Evolutionary conservation across 2,113 vertebrate species (phyloP), one percentile per base, ranked within the genome.

Genomic region (Ailurus styani): DNA sequence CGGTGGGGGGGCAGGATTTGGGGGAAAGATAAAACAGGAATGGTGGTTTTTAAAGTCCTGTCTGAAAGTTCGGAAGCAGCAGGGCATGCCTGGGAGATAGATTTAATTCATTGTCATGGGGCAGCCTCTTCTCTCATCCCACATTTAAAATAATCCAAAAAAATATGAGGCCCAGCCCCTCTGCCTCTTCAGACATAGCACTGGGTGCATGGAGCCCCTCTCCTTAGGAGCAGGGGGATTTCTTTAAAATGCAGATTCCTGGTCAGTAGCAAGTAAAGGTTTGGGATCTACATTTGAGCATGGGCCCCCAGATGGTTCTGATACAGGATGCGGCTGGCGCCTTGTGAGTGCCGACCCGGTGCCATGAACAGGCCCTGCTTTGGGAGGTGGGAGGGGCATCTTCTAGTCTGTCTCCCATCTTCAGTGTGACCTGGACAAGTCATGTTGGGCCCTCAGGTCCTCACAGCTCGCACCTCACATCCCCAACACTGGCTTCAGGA

Each of bases 281-380:
- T 37, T 47, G 29, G 64, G 72, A n/a, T 15, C 31, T 31, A 0
- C 10, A 29, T 54, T 40, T 37, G 68, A 13, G 23, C 37, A 21
- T 2, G 1, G 7, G 31, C 4, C 13, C 10, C 50, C 37, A 20
- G 50, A 11, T 14, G 21, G 42, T 27, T 27, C 40, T 47, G 20
- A 40, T 9, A 29, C 0, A n/a, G 25, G 31, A 29, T 6, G 40
- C 0, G 0, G 7, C 18, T 57, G 27, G 6, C 8, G 8, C 23
- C 52, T 78, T 34, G 17, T 10, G 15, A 73, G 68, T 37, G 13
- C 54, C 29, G 29, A 27, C 11, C 37, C 29, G 70, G 54, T 11
- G 8, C n/a, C 14, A 50, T 2, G 29, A 78, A 40, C 0, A 17
- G 34, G 52, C 66, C 78, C 9, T 2, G 23, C 75, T n/a, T 6